Conservation (phyloP, 2,888 invertebrate genomes). For the Ommatoiulus sabulosus region DNA sequence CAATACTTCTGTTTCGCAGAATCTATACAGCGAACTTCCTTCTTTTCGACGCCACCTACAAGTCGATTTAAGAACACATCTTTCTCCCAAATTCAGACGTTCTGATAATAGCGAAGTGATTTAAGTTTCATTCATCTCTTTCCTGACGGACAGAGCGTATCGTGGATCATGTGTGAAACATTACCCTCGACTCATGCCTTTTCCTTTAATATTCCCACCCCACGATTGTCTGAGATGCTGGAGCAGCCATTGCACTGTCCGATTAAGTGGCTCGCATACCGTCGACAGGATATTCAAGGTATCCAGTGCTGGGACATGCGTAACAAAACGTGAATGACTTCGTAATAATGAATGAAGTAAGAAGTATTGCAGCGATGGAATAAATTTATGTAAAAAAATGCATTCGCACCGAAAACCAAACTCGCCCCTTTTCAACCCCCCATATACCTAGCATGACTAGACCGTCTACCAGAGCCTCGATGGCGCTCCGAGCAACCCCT, state of each 20-base stretch:
- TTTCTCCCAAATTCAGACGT: neutral
- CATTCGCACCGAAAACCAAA: neutral
- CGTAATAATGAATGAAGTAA: constrained; percentile 15
- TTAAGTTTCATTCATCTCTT: constrained; percentile 7
- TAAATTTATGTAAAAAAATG: neutral
- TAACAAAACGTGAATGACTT: constrained; percentile 28
- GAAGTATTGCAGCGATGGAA: constrained; percentile 17
- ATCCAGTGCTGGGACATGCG: neutral
- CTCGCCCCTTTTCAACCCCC: neutral
- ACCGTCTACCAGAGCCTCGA: neutral
- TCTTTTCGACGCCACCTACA: neutral
- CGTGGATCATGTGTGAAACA: neutral
- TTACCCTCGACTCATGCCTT: neutral
- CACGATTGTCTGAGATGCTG: neutral
- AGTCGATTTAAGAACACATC: neutral
- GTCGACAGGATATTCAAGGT: neutral
- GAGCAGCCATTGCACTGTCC: neutral
- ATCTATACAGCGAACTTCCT: neutral
- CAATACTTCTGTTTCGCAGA: neutral
- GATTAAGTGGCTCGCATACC: neutral
- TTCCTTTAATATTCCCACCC: constrained; percentile 9
- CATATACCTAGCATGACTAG: neutral
- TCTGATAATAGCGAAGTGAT: neutral
- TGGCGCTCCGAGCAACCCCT: neutral
- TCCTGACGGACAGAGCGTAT: neutral